Evolutionary conservation across 1,140 invertebrate genomes (phyloP).

Genomic region (Pseudomyrmex flavicornis): DNA sequence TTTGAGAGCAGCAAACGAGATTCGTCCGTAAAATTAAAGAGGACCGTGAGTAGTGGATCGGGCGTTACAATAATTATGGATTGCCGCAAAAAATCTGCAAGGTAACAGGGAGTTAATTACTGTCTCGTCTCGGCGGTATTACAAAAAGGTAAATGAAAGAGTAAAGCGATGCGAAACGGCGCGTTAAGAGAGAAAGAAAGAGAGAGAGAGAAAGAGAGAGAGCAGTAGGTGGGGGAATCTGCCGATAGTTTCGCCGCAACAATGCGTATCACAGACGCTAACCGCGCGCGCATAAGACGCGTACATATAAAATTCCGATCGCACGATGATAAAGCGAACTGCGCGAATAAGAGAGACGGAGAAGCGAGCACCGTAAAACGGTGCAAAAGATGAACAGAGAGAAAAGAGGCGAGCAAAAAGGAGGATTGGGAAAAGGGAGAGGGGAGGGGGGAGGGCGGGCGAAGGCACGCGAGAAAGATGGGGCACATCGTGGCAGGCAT

Average conservation of each 20-base stretch:
- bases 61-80: constrained; percentile 64
- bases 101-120: constrained; percentile 71
- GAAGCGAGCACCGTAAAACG: not conserved
- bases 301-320: constrained; percentile 72
- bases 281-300: constrained; percentile 60
- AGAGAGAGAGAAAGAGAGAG: too few species aligned
- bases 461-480: constrained; percentile 40
- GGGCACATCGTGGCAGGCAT: constrained; percentile 69
- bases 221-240: too few species aligned
- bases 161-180: constrained; percentile 41
- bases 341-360: not conserved
- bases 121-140: constrained; percentile 44
- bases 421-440: not conserved
- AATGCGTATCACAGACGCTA: constrained; percentile 44
- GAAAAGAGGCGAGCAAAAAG: not conserved
- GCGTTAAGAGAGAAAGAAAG: not conserved
- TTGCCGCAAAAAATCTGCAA: constrained; percentile 58
- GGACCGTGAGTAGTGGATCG: constrained; percentile 39
- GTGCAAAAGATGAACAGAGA: not conserved
- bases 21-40: constrained; percentile 51
- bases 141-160: constrained; percentile 27
- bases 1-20: constrained; percentile 32
- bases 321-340: not conserved
- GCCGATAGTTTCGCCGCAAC: constrained; percentile 17
- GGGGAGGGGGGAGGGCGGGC: not conserved